Evolutionary conservation across 2,113 vertebrate species (phyloP).

Genomic region (Trematocara macrostoma): DNA sequence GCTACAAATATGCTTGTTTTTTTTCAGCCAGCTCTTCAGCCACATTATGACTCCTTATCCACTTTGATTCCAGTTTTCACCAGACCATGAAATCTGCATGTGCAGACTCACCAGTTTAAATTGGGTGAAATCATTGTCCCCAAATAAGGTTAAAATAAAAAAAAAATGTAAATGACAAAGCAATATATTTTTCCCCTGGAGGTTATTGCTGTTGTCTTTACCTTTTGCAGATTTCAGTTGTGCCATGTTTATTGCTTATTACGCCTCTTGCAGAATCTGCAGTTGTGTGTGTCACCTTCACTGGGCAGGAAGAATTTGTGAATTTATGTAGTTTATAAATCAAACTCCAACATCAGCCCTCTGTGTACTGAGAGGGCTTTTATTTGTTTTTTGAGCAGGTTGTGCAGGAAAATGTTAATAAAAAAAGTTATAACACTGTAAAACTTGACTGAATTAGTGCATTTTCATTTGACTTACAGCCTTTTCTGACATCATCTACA

Average conservation of each 20-base stretch:
- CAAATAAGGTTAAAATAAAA: not conserved
- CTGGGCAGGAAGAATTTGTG: not conserved
- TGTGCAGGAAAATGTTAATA: not conserved
- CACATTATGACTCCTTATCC: not conserved
- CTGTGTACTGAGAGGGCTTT: not conserved
- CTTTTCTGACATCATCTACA: not conserved
- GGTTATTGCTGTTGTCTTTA: not conserved
- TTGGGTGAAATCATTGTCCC: not conserved
- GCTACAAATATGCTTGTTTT: not conserved
- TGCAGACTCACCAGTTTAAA: not conserved
- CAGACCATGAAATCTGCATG: not conserved
- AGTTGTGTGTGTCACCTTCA: not conserved
- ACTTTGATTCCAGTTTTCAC: not conserved
- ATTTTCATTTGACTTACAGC: not conserved
- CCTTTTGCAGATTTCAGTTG: not conserved
- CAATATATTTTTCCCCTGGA: fast-evolving
- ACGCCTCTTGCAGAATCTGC: fast-evolving
- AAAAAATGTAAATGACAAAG: not conserved
- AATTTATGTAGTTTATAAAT: not conserved
- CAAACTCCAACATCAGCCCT: not conserved
- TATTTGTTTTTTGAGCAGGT: not conserved
- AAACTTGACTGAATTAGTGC: not conserved
- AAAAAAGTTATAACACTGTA: not conserved
- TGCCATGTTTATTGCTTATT: not conserved
- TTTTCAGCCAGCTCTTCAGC: not conserved